Conservation (phyloP, 2,797 vertebrate species). For the Trematomus bernacchii region DNA sequence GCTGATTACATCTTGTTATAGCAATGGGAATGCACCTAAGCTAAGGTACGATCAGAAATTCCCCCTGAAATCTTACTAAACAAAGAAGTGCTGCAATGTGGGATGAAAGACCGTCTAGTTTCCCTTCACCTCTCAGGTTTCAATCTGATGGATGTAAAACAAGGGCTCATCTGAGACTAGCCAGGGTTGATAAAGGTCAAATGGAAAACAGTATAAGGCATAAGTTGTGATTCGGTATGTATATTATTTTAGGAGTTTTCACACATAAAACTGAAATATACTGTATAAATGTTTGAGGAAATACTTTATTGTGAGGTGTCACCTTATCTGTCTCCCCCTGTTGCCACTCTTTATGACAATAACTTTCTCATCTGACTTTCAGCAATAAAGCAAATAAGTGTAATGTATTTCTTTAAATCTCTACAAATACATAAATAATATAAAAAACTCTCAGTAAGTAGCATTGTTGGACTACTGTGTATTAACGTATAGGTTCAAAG, state of each 20-base stretch:
- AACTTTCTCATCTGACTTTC: too few species aligned
- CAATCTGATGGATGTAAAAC: conserved; percentile 49
- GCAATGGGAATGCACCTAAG: conserved; percentile 7
- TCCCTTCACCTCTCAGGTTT: conserved; percentile 48
- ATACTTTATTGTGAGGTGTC: too few species aligned
- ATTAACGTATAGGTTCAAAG: not conserved
- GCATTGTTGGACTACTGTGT: not conserved
- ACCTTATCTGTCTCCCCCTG: too few species aligned
- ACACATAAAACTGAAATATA: too few species aligned
- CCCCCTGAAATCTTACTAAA: conserved; percentile 33
- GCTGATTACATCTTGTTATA: not conserved
- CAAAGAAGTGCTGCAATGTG: conserved; percentile 40
- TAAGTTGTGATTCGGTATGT: too few species aligned
- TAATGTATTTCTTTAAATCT: too few species aligned
- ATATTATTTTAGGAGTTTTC: too few species aligned
- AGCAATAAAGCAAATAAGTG: too few species aligned
- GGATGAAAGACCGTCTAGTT: conserved; percentile 45
- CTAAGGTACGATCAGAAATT: conserved; percentile 37
- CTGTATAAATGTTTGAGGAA: too few species aligned
- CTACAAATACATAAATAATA: too few species aligned
- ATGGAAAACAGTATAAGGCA: not conserved
- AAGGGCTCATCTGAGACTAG: not conserved
- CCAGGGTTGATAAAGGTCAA: not conserved
- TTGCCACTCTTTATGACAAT: too few species aligned
- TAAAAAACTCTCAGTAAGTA: too few species aligned